Percentiles rank a stretch among this genome's conserved stretches.
These are phyloP conservation scores for Bovichtus diacanthus DNA, from an alignment of 2,797 vertebrate genomes.

Conservation along the genomic window DNA sequence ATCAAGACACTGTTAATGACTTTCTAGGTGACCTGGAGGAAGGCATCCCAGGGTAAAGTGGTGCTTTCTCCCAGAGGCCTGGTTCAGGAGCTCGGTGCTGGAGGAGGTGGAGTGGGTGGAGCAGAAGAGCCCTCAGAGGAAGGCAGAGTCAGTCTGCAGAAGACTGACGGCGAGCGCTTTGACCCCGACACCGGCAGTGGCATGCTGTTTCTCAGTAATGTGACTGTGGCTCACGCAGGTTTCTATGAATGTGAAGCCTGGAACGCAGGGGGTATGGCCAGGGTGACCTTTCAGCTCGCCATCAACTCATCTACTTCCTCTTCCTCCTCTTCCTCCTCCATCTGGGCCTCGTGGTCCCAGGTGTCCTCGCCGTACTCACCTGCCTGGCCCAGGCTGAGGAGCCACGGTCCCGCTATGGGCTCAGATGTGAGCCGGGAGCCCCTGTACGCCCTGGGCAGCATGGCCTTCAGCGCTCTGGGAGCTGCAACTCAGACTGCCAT, in stretches of 20 bases:
- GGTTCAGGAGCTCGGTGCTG: conserved; percentile 80
- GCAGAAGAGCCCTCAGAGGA: conserved; percentile 61
- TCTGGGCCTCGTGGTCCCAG: conserved; percentile 85
- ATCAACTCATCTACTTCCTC: conserved; percentile 88
- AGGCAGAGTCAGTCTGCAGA: conserved; percentile 68
- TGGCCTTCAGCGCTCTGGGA: conserved; percentile 92
- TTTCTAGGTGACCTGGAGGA: conserved; percentile 90
- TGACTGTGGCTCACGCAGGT: conserved; percentile 90
- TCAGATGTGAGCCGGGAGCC: conserved; percentile 87
- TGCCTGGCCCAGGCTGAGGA: conserved; percentile 72
- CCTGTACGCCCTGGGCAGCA: conserved; percentile 87
- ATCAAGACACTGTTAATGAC: not conserved
- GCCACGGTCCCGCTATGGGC: conserved; percentile 70
- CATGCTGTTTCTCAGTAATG: conserved; percentile 92
- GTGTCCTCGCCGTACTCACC: conserved; percentile 63
- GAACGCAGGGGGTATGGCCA: conserved; percentile 90
- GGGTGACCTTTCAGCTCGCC: conserved; percentile 88
- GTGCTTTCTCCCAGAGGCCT: conserved; percentile 79
- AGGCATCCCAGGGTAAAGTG: conserved; percentile 85
- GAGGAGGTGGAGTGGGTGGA: conserved; percentile 47
- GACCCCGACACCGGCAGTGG: conserved; percentile 90
- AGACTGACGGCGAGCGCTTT: conserved; percentile 79
- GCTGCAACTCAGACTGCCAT: conserved; percentile 91
- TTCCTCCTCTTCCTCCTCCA: conserved; percentile 86
- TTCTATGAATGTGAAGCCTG: conserved; percentile 93